phyloP scores from a whole-genome alignment of 2,113 vertebrate species.

The Hiodon tergisus region DNA sequence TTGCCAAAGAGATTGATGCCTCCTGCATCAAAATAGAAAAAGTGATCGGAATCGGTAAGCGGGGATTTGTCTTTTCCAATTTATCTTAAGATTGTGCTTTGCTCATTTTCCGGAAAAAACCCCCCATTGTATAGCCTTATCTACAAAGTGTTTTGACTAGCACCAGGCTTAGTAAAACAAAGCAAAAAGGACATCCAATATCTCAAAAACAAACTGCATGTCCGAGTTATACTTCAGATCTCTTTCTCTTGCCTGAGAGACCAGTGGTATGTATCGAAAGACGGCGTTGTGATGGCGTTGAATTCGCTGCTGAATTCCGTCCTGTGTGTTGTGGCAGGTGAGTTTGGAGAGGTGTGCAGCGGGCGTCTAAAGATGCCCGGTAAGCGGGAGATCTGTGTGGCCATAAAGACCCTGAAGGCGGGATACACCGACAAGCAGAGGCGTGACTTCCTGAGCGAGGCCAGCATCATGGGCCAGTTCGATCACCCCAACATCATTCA shows the following conservation, averaged over 20 bases:
- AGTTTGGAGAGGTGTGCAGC: slow-evolving; percentile 95
- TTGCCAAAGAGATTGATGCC: slow-evolving; percentile 96
- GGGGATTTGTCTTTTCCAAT: slow-evolving; percentile 20
- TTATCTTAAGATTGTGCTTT: not conserved
- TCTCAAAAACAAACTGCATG: slow-evolving; percentile 21
- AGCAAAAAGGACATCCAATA: slow-evolving; percentile 35
- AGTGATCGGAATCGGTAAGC: slow-evolving; percentile 95
- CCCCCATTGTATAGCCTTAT: no score
- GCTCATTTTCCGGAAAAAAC: not conserved
- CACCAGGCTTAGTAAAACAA: not conserved
- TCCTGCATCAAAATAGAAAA: slow-evolving; percentile 99
- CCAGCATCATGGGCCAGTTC: slow-evolving; percentile 98
- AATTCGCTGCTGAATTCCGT: not conserved
- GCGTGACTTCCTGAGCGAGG: slow-evolving; percentile 93
- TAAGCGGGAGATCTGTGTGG: slow-evolving; percentile 94
- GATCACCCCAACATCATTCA: slow-evolving; percentile 98
- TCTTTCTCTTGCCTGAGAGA: slow-evolving; percentile 16
- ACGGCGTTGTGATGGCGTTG: not conserved
- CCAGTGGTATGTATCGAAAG: not conserved
- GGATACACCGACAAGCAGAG: slow-evolving; percentile 96
- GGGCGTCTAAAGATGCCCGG: slow-evolving; percentile 93
- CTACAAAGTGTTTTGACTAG: not conserved
- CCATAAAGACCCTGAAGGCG: slow-evolving; percentile 96
- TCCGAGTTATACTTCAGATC: slow-evolving; percentile 47
- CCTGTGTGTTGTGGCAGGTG: slow-evolving; percentile 62